Base-by-base conservation (phyloP, 1,140 invertebrate genomes). In the Archivesica marissinica region DNA sequence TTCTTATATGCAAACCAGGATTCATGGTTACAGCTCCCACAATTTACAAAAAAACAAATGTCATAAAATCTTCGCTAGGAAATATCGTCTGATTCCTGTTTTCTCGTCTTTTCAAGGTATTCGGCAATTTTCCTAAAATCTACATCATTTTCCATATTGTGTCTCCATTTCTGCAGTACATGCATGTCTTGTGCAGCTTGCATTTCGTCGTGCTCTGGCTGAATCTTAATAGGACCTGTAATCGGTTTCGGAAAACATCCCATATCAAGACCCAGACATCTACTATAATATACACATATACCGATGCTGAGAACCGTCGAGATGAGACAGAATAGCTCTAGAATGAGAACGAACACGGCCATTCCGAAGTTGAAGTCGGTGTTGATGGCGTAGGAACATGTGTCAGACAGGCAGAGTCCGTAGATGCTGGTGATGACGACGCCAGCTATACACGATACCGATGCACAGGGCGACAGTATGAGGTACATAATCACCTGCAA, bases 331-430 rank as follows among this genome's bases (percentile, higher is more conserved):
- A 72, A 13, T 13, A 72, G 3, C 50, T 72, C 68, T 44, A 72
- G 15, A 4, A 33, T 20, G 38, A 72, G 28, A 9, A 72, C 15
- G 15, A 72, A 72, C 20, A 28, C 23, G 4, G 68, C 68, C 68
- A 72, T 72, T 28, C 68, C 68, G 2, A 72, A 13, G 68, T 72
- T 72, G 9, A 72, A 47, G 13, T 50, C n/a, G 50, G 28, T 72
- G 33, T 72, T 50, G 1, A 11, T 17, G 28, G 68, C 20, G 41
- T 72, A 72, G 2, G 68, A 72, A 72, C 68, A 72, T 15, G n/a
- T 50, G 44, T 50, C 68, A 28, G 39, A 13, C 41, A 2, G 28
- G 35, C 68, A 72, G 2, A 50, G 38, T 15, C 68, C 68, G 25
- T 72, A 50, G 4, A 72, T 50, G 15, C 68, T 28, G 13, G 68